Evolutionary conservation across 1,140 invertebrate genomes (phyloP).

Genomic region (Macrotrachela quadricornifera): DNA sequence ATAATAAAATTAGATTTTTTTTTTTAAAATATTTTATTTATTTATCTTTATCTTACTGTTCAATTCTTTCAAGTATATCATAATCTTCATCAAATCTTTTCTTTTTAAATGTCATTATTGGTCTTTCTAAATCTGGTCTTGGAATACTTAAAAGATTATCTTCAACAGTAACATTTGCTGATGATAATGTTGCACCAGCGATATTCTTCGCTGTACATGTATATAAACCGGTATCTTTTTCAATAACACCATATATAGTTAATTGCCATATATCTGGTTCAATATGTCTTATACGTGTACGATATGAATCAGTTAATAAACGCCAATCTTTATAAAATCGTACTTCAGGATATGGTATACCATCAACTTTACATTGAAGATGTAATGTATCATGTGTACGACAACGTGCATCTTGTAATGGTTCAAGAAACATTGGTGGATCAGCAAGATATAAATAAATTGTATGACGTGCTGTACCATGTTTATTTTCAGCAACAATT

Average conservation of each 20-base stretch:
- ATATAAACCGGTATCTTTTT: slow-evolving; percentile 75
- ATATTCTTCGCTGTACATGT: slow-evolving; percentile 70
- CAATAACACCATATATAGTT: slow-evolving; percentile 53
- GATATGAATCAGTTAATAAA: slow-evolving; percentile 17
- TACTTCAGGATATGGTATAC: slow-evolving; percentile 74
- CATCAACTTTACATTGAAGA: slow-evolving; percentile 61
- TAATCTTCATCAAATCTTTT: slow-evolving; percentile 22
- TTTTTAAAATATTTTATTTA: no score
- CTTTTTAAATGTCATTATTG: slow-evolving; percentile 1
- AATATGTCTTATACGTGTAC: slow-evolving; percentile 13
- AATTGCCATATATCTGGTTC: slow-evolving; percentile 62
- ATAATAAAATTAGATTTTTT: no score
- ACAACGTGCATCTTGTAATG: slow-evolving; percentile 53
- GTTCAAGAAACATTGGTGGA: slow-evolving; percentile 62
- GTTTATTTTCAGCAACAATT: slow-evolving; percentile 70
- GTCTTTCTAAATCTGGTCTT: neutral
- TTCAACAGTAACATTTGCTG: slow-evolving; percentile 69
- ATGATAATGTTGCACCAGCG: slow-evolving; percentile 65
- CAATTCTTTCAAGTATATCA: slow-evolving; percentile 20
- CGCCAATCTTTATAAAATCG: slow-evolving; percentile 49
- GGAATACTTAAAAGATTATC: slow-evolving; percentile 38
- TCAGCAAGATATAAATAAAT: slow-evolving; percentile 69
- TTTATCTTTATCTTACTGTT: slow-evolving; percentile 12
- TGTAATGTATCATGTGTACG: slow-evolving; percentile 40
- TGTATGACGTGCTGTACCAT: slow-evolving; percentile 56